Conservation (phyloP, 2,797 vertebrate genomes). For the Typhlichthys eigenmanni region DNA sequence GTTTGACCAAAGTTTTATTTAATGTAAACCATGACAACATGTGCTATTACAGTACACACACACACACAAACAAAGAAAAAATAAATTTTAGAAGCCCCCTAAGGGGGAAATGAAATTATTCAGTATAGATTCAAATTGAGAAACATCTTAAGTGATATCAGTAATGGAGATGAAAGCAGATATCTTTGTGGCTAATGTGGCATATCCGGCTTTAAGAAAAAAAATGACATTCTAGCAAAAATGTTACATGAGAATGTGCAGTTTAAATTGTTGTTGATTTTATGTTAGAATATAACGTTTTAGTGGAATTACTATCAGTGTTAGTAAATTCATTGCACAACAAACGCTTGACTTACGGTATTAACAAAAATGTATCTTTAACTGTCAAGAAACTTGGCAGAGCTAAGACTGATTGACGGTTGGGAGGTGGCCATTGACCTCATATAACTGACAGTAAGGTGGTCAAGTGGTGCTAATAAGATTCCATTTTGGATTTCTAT, state of each 20-base stretch:
- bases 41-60: neutral
- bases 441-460: slow-evolving; percentile 7
- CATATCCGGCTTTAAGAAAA: slow-evolving; percentile 14
- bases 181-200: neutral
- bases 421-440: slow-evolving; percentile 8
- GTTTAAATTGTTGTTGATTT: too few relatives aligned
- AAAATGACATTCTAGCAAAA: slow-evolving; percentile 12
- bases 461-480: neutral
- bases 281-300: neutral
- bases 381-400: neutral
- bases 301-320: neutral
- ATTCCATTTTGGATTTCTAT: neutral
- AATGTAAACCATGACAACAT: too few relatives aligned
- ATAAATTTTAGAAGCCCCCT: slow-evolving; percentile 4
- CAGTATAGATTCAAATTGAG: slow-evolving; percentile 13
- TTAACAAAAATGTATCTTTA: neutral
- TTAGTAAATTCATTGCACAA: too few relatives aligned
- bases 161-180: slow-evolving; percentile 17
- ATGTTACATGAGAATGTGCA: slow-evolving; percentile 14
- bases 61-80: slow-evolving; percentile 1
- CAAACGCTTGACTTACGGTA: neutral
- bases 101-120: slow-evolving; percentile 15
- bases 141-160: slow-evolving; percentile 5
- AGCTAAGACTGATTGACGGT: slow-evolving; percentile 1
- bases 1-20: too few relatives aligned